Conservation (phyloP, 2,888 invertebrate genomes). For the Campaea margaritaria region DNA sequence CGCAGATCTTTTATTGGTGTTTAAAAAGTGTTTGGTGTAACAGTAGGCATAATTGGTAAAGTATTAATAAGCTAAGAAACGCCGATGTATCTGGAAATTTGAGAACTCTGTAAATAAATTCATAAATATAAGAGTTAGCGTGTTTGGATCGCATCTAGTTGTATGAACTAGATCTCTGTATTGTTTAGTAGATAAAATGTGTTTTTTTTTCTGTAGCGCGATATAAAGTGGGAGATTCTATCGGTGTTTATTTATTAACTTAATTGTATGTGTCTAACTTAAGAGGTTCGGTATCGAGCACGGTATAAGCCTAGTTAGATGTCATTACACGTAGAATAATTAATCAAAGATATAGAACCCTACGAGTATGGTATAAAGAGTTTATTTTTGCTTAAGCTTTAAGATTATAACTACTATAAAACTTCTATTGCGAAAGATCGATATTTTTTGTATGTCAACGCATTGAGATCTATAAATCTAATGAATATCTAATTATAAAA, state of each 20-base stretch:
- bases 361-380: conserved; percentile 71
- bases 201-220: neutral
- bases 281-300: conserved; percentile 67
- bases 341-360: conserved; percentile 59
- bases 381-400: conserved; percentile 85
- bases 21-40: conserved; percentile 52
- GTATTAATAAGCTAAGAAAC: conserved; percentile 36
- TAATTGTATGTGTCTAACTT: conserved; percentile 49
- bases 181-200: conserved; percentile 12
- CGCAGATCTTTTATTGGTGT: conserved; percentile 40
- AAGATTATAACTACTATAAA: conserved; percentile 64
- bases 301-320: conserved; percentile 76
- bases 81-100: conserved; percentile 29
- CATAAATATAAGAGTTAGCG: conserved; percentile 11
- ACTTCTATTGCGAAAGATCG: conserved; percentile 77
- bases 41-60: conserved; percentile 44
- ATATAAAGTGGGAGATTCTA: neutral
- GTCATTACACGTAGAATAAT: conserved; percentile 54
- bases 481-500: conserved; percentile 57
- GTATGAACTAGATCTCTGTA: conserved; percentile 26
- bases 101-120: conserved; percentile 64
- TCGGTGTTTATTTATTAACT: conserved; percentile 10
- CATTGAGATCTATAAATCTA: conserved; percentile 66
- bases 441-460: conserved; percentile 81
- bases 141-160: conserved; percentile 13